Base-by-base conservation (phyloP, 2,113 vertebrate genomes). In the Ancistrus triradiatus region DNA sequence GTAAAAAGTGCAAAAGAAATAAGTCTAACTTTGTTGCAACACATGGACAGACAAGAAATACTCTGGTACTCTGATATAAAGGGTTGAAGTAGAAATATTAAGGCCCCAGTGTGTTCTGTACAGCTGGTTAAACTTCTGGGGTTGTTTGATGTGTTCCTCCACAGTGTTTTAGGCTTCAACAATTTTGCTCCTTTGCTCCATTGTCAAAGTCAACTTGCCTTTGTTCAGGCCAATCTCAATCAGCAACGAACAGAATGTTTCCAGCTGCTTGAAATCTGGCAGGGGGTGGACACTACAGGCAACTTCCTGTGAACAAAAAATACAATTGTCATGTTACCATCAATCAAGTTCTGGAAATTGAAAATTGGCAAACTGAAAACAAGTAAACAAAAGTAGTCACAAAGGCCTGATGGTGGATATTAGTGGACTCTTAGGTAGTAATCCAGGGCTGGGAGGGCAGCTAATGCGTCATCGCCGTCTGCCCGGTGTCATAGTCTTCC, bases 41-140 rank as follows among this genome's bases (percentile, higher is more conserved):
- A n/a, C n/a, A n/a, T n/a, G n/a, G n/a, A n/a, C n/a, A n/a, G n/a
- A n/a, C n/a, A n/a, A n/a, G n/a, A n/a, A n/a, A n/a, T n/a, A n/a
- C n/a, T n/a, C n/a, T n/a, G n/a, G n/a, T n/a, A n/a, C n/a, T n/a
- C n/a, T n/a, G n/a, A n/a, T n/a, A n/a, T n/a, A n/a, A n/a, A n/a
- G n/a, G n/a, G n/a, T n/a, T n/a, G n/a, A n/a, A n/a, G n/a, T n/a
- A n/a, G n/a, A n/a, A n/a, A n/a, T n/a, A n/a, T n/a, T n/a, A n/a
- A n/a, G n/a, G 7, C 69, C 62, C 62, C 63, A 61, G 63, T 66
- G 62, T 53, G 69, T 71, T 28, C 42, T 61, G 56, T 66, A 66
- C 6, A 66, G 27, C 31, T 48, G 69, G 28, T 52, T 51, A 25
- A 55, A 61, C 40, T 33, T 21, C 14, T 56, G 69, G 13, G 63